Conservation (phyloP, 2,888 invertebrate species). For the Scotopteryx bipunctaria region DNA sequence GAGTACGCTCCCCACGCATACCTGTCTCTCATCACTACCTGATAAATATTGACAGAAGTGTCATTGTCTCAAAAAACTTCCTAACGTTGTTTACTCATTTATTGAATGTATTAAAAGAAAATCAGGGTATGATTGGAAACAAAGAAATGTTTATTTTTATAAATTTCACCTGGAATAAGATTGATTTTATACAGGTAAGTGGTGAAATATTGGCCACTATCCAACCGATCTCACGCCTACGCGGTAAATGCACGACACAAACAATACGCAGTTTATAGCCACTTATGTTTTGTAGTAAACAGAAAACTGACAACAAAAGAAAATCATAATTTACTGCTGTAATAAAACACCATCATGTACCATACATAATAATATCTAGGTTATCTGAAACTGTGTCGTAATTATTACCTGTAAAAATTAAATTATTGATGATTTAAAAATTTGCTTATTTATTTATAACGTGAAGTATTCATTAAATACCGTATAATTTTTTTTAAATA, state of each 20-base stretch:
- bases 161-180: constrained; percentile 39
- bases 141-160: constrained; percentile 4
- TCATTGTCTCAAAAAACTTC: not conserved
- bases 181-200: constrained; percentile 69
- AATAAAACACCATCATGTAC: too few relatives aligned
- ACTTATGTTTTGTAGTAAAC: constrained; percentile 26
- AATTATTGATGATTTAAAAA: too few relatives aligned
- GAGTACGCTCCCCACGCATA: constrained; percentile 18
- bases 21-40: constrained; percentile 24
- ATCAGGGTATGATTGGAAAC: not conserved
- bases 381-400: too few relatives aligned
- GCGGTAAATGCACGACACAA: constrained; percentile 52
- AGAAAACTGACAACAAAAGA: constrained; percentile 14
- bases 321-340: not conserved
- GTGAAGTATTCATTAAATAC: too few relatives aligned
- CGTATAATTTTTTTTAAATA: not conserved
- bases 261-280: constrained; percentile 54
- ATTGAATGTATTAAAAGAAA: not conserved
- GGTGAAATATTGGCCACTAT: constrained; percentile 66
- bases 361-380: too few relatives aligned
- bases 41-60: not conserved
- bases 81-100: not conserved
- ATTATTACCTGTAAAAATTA: too few relatives aligned
- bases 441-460: too few relatives aligned
- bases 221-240: constrained; percentile 70